These are phyloP conservation scores for Noctua janthina DNA, from an alignment of 2,888 invertebrate genomes.

Conservation along the genomic window DNA sequence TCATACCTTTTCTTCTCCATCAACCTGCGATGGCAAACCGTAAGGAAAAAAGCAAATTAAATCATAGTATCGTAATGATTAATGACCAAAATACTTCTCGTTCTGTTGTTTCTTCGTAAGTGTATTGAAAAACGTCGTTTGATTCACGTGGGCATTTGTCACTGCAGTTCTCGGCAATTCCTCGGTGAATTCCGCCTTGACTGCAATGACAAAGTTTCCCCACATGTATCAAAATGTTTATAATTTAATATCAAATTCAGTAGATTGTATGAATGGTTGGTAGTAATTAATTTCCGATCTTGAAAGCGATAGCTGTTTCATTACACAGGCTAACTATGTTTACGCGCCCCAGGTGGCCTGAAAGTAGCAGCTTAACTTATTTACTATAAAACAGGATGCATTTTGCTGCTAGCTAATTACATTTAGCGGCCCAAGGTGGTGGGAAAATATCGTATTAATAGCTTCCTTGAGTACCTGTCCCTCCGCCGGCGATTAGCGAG, in stretches of 20 bases:
- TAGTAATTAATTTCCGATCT: conserved; percentile 26
- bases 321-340: conserved; percentile 41
- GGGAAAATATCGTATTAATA: neutral
- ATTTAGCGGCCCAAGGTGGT: neutral
- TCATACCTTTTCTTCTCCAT: too few relatives aligned
- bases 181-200: too few relatives aligned
- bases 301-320: conserved; percentile 28
- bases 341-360: conserved; percentile 27
- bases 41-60: too few relatives aligned
- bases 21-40: too few relatives aligned
- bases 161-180: too few relatives aligned
- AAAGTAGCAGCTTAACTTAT: conserved; percentile 31
- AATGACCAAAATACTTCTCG: too few relatives aligned
- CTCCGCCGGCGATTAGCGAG: neutral
- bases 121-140: too few relatives aligned
- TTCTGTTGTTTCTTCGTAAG: too few relatives aligned
- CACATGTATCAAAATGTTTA: neutral
- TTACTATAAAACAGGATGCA: conserved; percentile 19
- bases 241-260: neutral
- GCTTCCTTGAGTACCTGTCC: neutral
- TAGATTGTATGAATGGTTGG: neutral
- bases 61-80: too few relatives aligned
- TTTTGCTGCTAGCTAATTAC: conserved; percentile 31
- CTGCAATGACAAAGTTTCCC: too few relatives aligned
- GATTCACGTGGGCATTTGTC: too few relatives aligned